Evolutionary conservation across 2,797 vertebrate genomes (phyloP).

Genomic region (Odontamblyopus lacepedii): DNA sequence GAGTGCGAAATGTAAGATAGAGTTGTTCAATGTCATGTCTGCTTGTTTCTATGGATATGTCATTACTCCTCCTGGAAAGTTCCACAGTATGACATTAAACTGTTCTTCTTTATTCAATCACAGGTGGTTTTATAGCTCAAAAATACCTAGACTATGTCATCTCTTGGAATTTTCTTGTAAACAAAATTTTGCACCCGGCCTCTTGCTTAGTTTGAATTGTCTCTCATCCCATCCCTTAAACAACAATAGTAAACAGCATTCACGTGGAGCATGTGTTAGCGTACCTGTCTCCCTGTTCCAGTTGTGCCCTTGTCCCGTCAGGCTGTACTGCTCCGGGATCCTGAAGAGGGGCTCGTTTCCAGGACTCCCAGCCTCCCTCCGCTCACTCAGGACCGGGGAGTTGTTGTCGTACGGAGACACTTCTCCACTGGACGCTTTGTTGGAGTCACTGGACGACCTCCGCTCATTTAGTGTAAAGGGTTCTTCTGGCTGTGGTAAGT

Average conservation of each 20-base stretch:
- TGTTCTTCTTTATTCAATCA: no score
- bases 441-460: constrained; percentile 93
- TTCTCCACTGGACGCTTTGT: constrained; percentile 93
- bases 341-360: constrained; percentile 79
- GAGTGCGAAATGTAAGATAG: no score
- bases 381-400: constrained; percentile 90
- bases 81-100: no score
- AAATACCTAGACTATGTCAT: no score
- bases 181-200: no score
- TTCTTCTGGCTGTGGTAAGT: constrained; percentile 82
- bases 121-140: no score
- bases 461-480: constrained; percentile 84
- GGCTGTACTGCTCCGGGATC: constrained; percentile 80
- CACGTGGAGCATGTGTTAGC: not conserved
- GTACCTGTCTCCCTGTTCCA: constrained; percentile 75
- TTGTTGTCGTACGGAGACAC: constrained; percentile 98
- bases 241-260: not conserved
- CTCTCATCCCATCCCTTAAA: not conserved
- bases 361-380: constrained; percentile 73
- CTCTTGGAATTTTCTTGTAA: no score
- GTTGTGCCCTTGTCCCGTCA: constrained; percentile 78
- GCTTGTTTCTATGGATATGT: no score
- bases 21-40: no score
- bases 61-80: no score
- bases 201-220: no score